These are phyloP conservation scores for Yponomeuta sedellus DNA, from an alignment of 2,888 invertebrate species.

Conservation along the genomic window DNA sequence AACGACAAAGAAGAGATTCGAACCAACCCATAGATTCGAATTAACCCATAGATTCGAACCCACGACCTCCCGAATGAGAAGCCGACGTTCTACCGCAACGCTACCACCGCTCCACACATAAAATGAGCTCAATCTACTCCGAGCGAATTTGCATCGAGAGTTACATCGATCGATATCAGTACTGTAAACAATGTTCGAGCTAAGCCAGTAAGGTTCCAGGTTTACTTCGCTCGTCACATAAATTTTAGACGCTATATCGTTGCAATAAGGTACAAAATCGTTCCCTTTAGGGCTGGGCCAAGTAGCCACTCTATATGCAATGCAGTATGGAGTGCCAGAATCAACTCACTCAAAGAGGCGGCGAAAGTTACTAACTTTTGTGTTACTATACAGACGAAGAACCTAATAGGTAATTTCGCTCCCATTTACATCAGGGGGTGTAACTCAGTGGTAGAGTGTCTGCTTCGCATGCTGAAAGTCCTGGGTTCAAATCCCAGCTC, in stretches of 20 bases:
- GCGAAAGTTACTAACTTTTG: background rate
- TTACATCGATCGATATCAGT: no score
- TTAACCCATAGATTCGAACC: no score
- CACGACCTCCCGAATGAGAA: no score
- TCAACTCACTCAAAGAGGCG: background rate
- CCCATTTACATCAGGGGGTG: constrained; percentile 41
- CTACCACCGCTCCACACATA: no score
- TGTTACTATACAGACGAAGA: background rate
- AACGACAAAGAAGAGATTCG: no score
- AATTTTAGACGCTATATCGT: background rate
- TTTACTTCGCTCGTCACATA: background rate
- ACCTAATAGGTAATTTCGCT: background rate
- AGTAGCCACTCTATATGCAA: background rate
- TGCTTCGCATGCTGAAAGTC: constrained; percentile 73
- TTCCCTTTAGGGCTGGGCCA: background rate
- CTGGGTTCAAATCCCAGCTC: constrained; percentile 74
- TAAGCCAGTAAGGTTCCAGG: background rate
- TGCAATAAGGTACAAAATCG: background rate
- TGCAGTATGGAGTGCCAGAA: background rate
- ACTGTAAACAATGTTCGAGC: no score
- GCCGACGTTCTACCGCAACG: no score
- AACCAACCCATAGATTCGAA: no score
- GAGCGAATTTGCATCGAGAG: no score
- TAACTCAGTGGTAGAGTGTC: constrained; percentile 73
- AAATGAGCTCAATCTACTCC: no score